phyloP scores from a whole-genome alignment of 2,113 vertebrate species.

The Anarhynchus alexandrinus region DNA sequence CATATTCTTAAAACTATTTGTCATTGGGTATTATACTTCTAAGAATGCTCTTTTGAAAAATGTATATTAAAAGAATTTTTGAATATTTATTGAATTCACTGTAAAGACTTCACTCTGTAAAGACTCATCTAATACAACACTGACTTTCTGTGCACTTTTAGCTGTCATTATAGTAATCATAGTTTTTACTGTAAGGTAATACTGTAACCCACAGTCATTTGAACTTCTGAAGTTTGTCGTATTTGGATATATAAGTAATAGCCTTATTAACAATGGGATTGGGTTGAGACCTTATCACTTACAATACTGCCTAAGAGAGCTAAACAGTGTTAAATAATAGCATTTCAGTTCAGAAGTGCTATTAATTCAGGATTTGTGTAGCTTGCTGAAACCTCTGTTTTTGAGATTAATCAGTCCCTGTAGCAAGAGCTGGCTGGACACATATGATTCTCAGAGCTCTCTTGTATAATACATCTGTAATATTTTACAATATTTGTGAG shows the following conservation, averaged over 20 bases:
- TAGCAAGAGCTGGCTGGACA: neutral
- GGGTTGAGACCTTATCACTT: neutral
- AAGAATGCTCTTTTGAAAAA: neutral
- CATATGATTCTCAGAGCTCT: neutral
- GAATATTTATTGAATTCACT: neutral
- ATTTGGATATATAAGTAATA: neutral
- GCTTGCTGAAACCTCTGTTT: neutral
- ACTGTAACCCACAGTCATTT: neutral
- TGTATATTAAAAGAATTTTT: neutral
- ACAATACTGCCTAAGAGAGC: neutral
- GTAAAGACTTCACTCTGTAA: neutral
- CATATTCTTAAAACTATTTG: neutral
- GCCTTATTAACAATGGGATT: neutral
- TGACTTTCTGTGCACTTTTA: neutral
- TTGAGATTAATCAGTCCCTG: neutral
- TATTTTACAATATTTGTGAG: conserved; percentile 18
- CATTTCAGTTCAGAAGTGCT: neutral
- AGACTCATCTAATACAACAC: neutral
- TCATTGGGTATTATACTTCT: neutral
- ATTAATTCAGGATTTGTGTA: neutral
- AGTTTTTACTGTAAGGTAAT: neutral
- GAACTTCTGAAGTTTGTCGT: neutral
- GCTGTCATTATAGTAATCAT: neutral
- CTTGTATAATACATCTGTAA: neutral
- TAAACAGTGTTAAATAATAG: neutral